phyloP scores from a whole-genome alignment of 2,888 invertebrate genomes.

The Unio delphinus region DNA sequence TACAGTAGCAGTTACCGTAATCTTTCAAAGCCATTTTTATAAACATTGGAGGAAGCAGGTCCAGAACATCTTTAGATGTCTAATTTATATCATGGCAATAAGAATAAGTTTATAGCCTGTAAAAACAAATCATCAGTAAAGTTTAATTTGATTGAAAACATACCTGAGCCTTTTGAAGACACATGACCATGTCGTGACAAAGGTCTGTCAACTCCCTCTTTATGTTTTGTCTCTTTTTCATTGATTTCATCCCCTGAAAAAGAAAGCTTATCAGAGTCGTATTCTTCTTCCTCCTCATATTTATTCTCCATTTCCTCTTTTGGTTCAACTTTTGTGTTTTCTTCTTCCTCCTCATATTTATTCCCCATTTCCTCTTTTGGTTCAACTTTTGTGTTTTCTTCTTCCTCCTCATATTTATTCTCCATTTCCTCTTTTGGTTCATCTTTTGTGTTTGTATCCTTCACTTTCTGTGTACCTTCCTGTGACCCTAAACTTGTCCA shows the following conservation, averaged over 20 bases:
- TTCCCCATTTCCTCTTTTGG: background rate
- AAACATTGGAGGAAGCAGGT: too few relatives aligned
- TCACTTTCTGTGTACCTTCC: conserved; percentile 15
- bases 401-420: conserved; percentile 7
- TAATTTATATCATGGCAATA: too few relatives aligned
- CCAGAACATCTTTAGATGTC: too few relatives aligned
- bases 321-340: too few relatives aligned
- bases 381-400: background rate
- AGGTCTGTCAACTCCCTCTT: conserved; percentile 43
- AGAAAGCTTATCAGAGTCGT: conserved; percentile 4
- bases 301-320: background rate
- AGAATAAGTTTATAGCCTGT: too few relatives aligned
- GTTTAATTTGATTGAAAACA: background rate
- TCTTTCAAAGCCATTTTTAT: too few relatives aligned
- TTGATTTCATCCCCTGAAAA: conserved; percentile 3
- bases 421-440: conserved; percentile 5
- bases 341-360: conserved; percentile 2
- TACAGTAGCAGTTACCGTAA: too few relatives aligned
- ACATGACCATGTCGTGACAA: conserved; percentile 42
- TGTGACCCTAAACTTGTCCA: conserved; percentile 10
- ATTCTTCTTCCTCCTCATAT: conserved; percentile 1
- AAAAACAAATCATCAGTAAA: background rate
- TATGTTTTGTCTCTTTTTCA: conserved; percentile 12
- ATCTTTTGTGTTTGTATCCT: conserved; percentile 9
- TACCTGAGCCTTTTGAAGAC: conserved; percentile 12